Evolutionary conservation across 2,113 vertebrate genomes (phyloP), one percentile per base, ranked within the genome.

Genomic region (Macheiramphus alcinus): DNA sequence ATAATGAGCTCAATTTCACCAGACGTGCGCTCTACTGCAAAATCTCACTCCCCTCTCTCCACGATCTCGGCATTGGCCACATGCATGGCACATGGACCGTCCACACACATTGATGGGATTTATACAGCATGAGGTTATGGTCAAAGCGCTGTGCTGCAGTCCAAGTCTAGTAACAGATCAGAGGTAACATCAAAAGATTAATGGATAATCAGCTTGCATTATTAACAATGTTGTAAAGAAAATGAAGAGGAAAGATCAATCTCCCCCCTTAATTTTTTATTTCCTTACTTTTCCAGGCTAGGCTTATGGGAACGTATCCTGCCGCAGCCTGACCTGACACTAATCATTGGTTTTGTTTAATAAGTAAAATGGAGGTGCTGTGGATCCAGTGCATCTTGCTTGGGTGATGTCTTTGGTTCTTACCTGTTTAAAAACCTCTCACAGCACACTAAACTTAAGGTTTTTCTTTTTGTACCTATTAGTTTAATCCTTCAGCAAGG

Each of bases 171-270:
- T 22, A 61, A 80, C 62, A 73, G 59, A 63, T 27, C 88, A 68
- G 52, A 89, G 56, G n/a, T 7, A 61, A 85, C 67, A 92, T 72
- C 85, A 70, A 86, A 94, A 66, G 74, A 75, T 80, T 76, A 92
- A 88, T 68, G 75, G 86, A 27, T 83, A 83, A 94, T 80, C 59
- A 58, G 31, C 22, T 50, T 86, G 79, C 71, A 56, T 70, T 80
- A 88, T 90, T 82, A 88, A 94, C 29, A 45, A 62, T 26, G 58
- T 8, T 55, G 29, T 50, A 80, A 90, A 75, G n/a, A 88, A 90
- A 88, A 66, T 0, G 0, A 86, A 70, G 32, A 63, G 11, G 55
- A 80, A 95, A 67, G 32, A 80, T 48, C 40, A 73, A 3, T 76
- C 16, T 38, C 36, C 26, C 20, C 36, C 11, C 19, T 67, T 59